These are phyloP conservation scores for Petrocephalus sullivani DNA, from an alignment of 2,797 vertebrate species.

Conservation along the genomic window DNA sequence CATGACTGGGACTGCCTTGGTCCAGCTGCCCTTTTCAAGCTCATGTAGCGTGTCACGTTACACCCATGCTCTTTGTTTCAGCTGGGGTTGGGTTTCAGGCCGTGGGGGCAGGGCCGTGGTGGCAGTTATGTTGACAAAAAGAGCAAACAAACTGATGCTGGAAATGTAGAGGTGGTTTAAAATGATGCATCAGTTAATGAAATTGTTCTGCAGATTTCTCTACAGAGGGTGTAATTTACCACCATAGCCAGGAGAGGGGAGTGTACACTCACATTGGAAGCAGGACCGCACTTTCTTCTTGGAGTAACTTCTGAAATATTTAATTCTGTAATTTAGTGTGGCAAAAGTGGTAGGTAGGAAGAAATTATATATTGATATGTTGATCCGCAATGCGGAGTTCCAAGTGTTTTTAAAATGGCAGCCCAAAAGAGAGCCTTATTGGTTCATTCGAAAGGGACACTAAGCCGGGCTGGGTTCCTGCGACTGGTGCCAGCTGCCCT, in stretches of 20 bases:
- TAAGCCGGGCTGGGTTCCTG: not conserved
- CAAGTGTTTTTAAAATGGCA: not conserved
- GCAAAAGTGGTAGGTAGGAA: not conserved
- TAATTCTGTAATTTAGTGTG: not conserved
- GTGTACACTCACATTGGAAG: not conserved
- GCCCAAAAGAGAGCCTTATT: not conserved
- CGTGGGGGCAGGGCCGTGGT: not conserved
- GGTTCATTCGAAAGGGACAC: not conserved
- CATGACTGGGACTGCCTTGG: not conserved
- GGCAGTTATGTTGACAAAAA: not conserved
- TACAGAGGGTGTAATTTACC: not conserved
- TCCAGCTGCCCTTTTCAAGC: not conserved
- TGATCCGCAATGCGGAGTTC: not conserved
- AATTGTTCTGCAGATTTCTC: not conserved
- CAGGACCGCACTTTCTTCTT: not conserved
- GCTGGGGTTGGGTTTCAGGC: not conserved
- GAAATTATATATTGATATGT: not conserved
- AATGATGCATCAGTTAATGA: not conserved
- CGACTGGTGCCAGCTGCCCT: not conserved
- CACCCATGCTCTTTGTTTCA: not conserved
- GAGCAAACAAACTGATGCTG: not conserved
- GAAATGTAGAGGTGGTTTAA: not conserved
- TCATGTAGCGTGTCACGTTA: not conserved
- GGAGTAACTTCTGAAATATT: not conserved
- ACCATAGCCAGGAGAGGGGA: not conserved